These are phyloP conservation scores for Ophraella communa DNA, from an alignment of 2,888 invertebrate genomes.

Conservation along the genomic window DNA sequence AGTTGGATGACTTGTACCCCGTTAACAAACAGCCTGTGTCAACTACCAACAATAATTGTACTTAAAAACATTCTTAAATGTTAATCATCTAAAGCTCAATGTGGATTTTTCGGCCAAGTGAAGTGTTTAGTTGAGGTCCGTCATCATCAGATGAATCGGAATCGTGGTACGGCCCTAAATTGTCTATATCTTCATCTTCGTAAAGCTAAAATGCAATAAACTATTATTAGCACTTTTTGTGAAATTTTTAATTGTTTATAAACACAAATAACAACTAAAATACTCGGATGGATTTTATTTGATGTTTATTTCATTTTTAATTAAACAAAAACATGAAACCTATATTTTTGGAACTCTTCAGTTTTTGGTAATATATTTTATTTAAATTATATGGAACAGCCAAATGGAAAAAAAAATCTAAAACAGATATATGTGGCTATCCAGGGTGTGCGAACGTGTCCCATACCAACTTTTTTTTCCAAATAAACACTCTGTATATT, in stretches of 20 bases:
- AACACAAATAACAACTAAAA: too few species aligned
- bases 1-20: conserved; percentile 8
- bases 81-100: conserved; percentile 50
- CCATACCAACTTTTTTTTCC: too few species aligned
- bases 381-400: too few species aligned
- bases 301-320: too few species aligned
- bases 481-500: too few species aligned
- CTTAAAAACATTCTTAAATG: conserved; percentile 5
- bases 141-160: conserved; percentile 53
- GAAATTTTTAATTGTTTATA: neutral
- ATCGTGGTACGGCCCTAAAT: conserved; percentile 53
- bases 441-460: too few species aligned
- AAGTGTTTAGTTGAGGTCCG: conserved; percentile 47
- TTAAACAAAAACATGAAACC: too few species aligned
- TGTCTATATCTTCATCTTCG: conserved; percentile 50
- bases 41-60: conserved; percentile 21
- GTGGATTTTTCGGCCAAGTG: conserved; percentile 53
- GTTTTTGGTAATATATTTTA: too few species aligned
- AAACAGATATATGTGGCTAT: too few species aligned
- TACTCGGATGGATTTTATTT: too few species aligned
- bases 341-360: too few species aligned
- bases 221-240: conserved; percentile 17
- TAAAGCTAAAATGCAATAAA: conserved; percentile 43
- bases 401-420: too few species aligned
- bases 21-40: conserved; percentile 17